phyloP scores from a whole-genome alignment of 2,797 vertebrate genomes.

The Catostomus latipinnis region DNA sequence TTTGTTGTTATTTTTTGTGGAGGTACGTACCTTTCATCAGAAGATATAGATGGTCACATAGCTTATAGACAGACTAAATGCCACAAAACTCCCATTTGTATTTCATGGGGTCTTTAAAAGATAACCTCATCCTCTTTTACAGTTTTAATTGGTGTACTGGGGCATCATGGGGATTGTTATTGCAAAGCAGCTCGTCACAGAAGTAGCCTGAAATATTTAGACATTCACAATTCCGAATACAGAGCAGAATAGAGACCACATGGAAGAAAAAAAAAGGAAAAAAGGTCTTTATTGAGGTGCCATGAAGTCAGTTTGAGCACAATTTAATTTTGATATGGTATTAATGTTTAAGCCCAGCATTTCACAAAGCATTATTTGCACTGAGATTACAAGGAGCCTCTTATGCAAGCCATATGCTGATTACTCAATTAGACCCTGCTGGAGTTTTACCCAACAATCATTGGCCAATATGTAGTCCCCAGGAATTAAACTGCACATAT shows the following conservation, averaged over 20 bases:
- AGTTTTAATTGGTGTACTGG: background rate
- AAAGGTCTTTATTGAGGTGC: too few species aligned
- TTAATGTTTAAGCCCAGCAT: conserved; percentile 7
- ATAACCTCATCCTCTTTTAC: background rate
- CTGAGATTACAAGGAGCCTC: background rate
- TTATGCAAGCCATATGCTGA: background rate
- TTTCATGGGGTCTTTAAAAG: background rate
- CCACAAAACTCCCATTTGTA: too few species aligned
- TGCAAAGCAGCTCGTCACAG: background rate
- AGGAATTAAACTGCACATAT: background rate
- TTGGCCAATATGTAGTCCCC: background rate
- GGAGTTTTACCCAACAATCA: background rate
- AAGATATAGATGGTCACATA: too few species aligned
- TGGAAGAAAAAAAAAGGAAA: background rate
- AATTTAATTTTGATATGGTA: conserved; percentile 25
- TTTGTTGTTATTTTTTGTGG: too few species aligned
- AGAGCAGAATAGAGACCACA: background rate
- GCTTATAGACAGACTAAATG: too few species aligned
- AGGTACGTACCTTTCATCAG: too few species aligned
- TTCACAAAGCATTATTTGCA: conserved; percentile 5
- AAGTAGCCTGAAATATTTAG: conserved; percentile 18
- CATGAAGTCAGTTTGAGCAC: background rate
- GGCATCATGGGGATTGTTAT: background rate
- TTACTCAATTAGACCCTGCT: background rate
- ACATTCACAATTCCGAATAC: conserved; percentile 10